phyloP scores from a whole-genome alignment of 1,140 invertebrate species.

The Sycobia sp. region DNA sequence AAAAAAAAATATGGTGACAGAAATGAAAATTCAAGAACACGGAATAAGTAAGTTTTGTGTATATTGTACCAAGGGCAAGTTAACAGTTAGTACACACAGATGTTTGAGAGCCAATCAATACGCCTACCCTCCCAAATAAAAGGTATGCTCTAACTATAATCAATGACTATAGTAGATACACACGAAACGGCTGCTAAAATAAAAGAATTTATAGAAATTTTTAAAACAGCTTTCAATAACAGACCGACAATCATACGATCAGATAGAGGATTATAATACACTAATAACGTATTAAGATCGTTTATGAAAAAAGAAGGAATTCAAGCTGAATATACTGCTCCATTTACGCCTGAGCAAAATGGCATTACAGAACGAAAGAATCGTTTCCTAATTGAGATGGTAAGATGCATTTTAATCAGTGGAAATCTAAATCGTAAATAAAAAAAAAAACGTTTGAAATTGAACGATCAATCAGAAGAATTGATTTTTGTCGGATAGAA shows the following conservation, averaged over 20 bases:
- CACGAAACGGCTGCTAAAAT: not conserved
- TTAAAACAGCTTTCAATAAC: conserved; percentile 41
- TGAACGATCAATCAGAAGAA: too few relatives aligned
- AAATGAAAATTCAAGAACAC: conserved; percentile 12
- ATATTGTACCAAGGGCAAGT: conserved; percentile 40
- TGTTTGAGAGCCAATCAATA: conserved; percentile 30
- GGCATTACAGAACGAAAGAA: conserved; percentile 32
- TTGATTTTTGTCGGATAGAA: too few relatives aligned
- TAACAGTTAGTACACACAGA: conserved; percentile 22
- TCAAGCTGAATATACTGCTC: conserved; percentile 17
- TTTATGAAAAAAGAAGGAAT: conserved; percentile 34
- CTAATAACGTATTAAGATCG: conserved; percentile 23
- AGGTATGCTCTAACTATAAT: conserved; percentile 30
- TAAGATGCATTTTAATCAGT: conserved; percentile 1
- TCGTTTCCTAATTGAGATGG: conserved; percentile 27
- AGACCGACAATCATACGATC: conserved; percentile 28
- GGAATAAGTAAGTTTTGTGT: conserved; percentile 30
- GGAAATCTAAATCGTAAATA: conserved; percentile 30
- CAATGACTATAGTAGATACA: conserved; percentile 8
- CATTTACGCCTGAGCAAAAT: conserved; percentile 28
- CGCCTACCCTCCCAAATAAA: conserved; percentile 33
- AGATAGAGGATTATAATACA: conserved; percentile 34
- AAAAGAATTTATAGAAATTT: not conserved
- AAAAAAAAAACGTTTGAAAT: conserved; percentile 59
- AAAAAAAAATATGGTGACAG: not conserved